phyloP scores from a whole-genome alignment of 92 coral and sea anemone species.

The Actinernus sp. region DNA sequence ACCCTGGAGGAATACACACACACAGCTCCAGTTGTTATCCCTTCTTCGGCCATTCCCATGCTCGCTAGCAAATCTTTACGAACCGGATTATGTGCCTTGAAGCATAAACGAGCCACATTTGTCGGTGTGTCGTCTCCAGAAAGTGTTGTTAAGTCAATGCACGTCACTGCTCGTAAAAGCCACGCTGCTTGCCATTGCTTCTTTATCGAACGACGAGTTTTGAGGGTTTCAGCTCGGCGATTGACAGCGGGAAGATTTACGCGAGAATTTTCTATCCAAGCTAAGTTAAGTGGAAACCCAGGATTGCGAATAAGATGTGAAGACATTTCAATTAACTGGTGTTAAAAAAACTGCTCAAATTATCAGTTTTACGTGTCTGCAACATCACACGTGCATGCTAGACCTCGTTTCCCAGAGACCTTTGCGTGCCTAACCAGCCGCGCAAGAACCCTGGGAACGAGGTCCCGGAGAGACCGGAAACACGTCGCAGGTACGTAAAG shows the following conservation, averaged over 20 bases:
- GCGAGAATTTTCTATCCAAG: constrained; percentile 81
- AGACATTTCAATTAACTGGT: constrained; percentile 82
- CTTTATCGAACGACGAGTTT: constrained; percentile 95
- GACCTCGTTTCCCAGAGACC: too few relatives aligned
- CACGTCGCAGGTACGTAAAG: too few relatives aligned
- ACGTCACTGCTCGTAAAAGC: constrained; percentile 95
- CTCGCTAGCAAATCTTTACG: constrained; percentile 80
- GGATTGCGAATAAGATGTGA: constrained; percentile 88
- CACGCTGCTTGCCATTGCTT: constrained; percentile 99
- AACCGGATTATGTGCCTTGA: constrained; percentile 94
- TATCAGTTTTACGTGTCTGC: too few relatives aligned
- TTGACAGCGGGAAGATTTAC: constrained; percentile 96
- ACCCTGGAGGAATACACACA: constrained; percentile 94
- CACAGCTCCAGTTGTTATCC: constrained; percentile 92
- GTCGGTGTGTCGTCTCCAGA: constrained; percentile 95
- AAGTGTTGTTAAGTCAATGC: constrained; percentile 93
- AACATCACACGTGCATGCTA: too few relatives aligned
- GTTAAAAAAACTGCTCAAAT: too few relatives aligned
- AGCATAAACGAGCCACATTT: constrained; percentile 93
- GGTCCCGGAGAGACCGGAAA: too few relatives aligned
- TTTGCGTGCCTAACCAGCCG: too few relatives aligned
- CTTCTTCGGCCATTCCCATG: constrained; percentile 85
- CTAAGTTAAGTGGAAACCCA: constrained; percentile 75
- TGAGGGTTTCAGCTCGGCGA: constrained; percentile 93
- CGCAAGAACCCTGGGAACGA: too few relatives aligned